A percentile compares a stretch with the other conserved stretches of the same genome.
Evolutionary conservation across 2,888 invertebrate species (phyloP).

Genomic region (Drosophila acutilabella): DNA sequence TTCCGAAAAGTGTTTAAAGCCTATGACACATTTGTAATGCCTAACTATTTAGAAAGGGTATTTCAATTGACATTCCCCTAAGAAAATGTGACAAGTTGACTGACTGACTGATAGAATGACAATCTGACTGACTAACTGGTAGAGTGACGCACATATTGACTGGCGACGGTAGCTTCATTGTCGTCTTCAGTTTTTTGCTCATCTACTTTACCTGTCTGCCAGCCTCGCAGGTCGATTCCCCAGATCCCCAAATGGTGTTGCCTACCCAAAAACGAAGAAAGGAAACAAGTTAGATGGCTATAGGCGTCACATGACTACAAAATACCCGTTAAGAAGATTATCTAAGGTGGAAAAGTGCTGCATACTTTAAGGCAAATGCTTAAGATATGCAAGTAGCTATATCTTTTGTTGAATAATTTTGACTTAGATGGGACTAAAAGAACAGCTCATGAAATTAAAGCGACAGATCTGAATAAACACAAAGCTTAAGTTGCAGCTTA

Average conservation of each 20-base stretch:
- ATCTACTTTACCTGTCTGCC: conserved; percentile 51
- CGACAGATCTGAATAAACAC: too few species aligned
- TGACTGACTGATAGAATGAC: conserved; percentile 27
- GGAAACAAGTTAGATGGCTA: neutral
- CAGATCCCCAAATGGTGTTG: conserved; percentile 28
- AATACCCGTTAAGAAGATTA: neutral
- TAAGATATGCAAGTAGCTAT: neutral
- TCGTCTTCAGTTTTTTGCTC: conserved; percentile 36
- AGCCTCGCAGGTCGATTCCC: conserved; percentile 39
- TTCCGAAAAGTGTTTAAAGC: neutral
- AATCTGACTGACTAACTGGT: conserved; percentile 18
- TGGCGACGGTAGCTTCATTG: conserved; percentile 41
- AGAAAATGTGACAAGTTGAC: conserved; percentile 50
- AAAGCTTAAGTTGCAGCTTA: too few species aligned
- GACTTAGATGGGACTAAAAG: neutral
- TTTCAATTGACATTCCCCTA: conserved; percentile 42
- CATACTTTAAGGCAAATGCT: neutral
- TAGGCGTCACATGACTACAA: neutral
- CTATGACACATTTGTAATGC: neutral
- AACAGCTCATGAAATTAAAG: too few species aligned
- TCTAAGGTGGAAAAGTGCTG: neutral
- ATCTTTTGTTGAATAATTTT: neutral
- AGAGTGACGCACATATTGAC: conserved; percentile 49
- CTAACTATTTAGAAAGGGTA: conserved; percentile 23
- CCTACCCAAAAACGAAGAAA: conserved; percentile 7